Base-by-base conservation (phyloP, 2,888 invertebrate genomes). In the Apomyelois bistriatella region DNA sequence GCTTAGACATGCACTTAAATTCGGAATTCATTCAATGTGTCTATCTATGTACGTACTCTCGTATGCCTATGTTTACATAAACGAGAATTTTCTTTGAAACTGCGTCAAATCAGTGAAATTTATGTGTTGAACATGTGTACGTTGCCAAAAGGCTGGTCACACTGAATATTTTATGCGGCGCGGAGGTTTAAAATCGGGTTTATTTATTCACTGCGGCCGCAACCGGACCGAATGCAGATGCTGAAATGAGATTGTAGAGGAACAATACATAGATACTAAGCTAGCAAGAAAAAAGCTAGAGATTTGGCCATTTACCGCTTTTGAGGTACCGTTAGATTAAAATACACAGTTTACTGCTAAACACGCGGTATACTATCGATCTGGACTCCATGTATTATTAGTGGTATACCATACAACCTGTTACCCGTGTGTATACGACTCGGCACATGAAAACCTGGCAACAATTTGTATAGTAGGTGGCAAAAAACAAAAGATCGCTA, bases 131-230 rank as follows among this genome's bases (percentile, higher is more conserved):
- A 51, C 40, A 47, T 38, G 37, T 37, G 40, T 48, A 28, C 28
- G 56, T 51, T 54, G 56, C 56, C 56, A 52, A 52, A 51, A 52
- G 50, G 50, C 36, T 50, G 52, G 40, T 51, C 46, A 42, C 36
- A 5, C 54, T 63, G 57, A 57, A 69, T 61, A 55, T 61, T 68
- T 61, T 58, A 66, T 60, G 60, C 62, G 58, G 62, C 58, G 59
- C 58, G 43, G 41, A 41, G 50, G 37, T 36, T 13, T 64, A 60
- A 64, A 69, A 69, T 68, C 60, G 65, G 63, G 56, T 53, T 70
- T 59, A 70, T 54, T 68, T 69, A 70, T 70, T 69, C 65, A 66
- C 57, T 52, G 58, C 61, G 58, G 57, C 56, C 55, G 55, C 52
- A 48, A 17, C 28, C 46, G 35, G 16, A 51, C 32, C 42, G 32